Percentiles rank a stretch among this genome's conserved stretches.
Conservation (phyloP, 2,888 invertebrate genomes). For the Scotopteryx bipunctaria region DNA sequence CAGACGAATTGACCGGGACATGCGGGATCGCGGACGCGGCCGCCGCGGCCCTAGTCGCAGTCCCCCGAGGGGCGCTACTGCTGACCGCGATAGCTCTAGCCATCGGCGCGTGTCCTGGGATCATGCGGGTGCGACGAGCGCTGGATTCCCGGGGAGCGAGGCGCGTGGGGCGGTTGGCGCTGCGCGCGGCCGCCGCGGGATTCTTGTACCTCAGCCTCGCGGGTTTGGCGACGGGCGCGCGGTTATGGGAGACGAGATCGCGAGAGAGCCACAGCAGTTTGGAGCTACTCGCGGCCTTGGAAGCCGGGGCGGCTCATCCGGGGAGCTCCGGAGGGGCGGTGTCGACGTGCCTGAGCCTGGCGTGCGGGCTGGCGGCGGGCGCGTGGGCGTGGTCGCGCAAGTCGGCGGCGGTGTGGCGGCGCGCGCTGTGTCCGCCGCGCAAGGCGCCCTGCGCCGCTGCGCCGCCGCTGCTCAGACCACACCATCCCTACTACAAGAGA, state of each 20-base stretch:
- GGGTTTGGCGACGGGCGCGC: conserved; percentile 87
- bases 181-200: conserved; percentile 90
- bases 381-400: conserved; percentile 85
- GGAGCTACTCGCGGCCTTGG: conserved; percentile 78
- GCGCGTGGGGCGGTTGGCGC: conserved; percentile 87
- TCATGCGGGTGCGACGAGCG: conserved; percentile 88
- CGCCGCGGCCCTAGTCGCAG: conserved; percentile 84
- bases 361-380: conserved; percentile 85
- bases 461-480: conserved; percentile 65
- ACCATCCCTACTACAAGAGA: conserved; percentile 70
- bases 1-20: conserved; percentile 91
- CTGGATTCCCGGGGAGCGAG: conserved; percentile 84
- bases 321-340: conserved; percentile 69
- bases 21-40: conserved; percentile 88
- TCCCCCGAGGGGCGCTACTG: conserved; percentile 85
- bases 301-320: conserved; percentile 75
- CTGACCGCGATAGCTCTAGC: conserved; percentile 88
- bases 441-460: conserved; percentile 63
- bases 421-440: conserved; percentile 75
- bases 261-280: conserved; percentile 5
- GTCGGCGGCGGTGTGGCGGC: conserved; percentile 86
- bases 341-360: conserved; percentile 84
- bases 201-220: conserved; percentile 90
- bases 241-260: conserved; percentile 47
- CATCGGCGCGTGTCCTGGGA: conserved; percentile 88